phyloP scores from a whole-genome alignment of 1,140 invertebrate genomes.

The Diuraphis noxia region DNA sequence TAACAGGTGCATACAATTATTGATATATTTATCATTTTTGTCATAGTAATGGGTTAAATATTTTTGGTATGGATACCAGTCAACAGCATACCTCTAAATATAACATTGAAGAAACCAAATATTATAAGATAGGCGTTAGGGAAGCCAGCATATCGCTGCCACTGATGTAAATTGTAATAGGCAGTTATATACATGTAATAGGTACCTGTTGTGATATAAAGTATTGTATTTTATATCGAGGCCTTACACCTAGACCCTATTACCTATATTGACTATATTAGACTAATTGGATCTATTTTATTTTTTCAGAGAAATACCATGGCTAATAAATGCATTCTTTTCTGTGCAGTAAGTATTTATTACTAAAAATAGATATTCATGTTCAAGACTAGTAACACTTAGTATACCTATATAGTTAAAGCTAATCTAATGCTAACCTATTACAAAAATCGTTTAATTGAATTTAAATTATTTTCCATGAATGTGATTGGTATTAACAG shows the following conservation, averaged over 20 bases:
- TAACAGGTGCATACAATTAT: not conserved
- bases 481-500: not conserved
- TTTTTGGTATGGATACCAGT: not conserved
- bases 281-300: not conserved
- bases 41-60: not conserved
- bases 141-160: too few species aligned
- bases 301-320: slow-evolving; percentile 23
- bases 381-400: not conserved
- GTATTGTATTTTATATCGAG: not conserved
- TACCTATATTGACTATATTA: not conserved
- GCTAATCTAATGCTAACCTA: not conserved
- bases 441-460: not conserved
- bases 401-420: not conserved
- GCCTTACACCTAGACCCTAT: too few species aligned
- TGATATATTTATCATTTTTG: not conserved
- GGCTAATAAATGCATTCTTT: not conserved
- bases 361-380: not conserved
- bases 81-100: not conserved
- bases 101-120: not conserved
- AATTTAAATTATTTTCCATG: not conserved
- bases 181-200: not conserved
- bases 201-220: not conserved
- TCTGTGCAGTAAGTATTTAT: slow-evolving; percentile 35
- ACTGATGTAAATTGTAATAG: too few species aligned
- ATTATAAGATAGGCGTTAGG: not conserved